Percentiles rank a stretch among this genome's conserved stretches.
phyloP scores from a whole-genome alignment of 2,797 vertebrate genomes.

The Hippoglossus hippoglossus region DNA sequence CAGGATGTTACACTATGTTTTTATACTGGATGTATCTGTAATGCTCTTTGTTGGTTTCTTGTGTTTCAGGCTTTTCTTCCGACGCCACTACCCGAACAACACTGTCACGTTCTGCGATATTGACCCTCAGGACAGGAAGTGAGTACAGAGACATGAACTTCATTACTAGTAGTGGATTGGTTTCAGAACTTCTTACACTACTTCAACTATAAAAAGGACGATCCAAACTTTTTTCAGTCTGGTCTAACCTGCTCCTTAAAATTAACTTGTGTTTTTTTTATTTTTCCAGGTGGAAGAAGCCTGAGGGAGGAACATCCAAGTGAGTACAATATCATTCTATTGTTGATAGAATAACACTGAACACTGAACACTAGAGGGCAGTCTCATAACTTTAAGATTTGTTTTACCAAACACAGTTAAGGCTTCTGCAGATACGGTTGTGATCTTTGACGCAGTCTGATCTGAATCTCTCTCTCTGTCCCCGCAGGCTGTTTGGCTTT shows the following conservation, averaged over 20 bases:
- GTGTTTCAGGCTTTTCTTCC: slow-evolving; percentile 91
- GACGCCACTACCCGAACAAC: slow-evolving; percentile 95
- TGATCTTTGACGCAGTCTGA: neutral
- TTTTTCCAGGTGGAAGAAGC: slow-evolving; percentile 92
- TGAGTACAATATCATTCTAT: slow-evolving; percentile 77
- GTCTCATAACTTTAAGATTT: neutral
- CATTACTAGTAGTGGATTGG: neutral
- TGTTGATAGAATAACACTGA: neutral
- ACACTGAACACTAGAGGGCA: neutral
- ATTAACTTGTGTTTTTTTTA: neutral
- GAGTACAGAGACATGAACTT: slow-evolving; percentile 59
- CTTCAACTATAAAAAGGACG: neutral
- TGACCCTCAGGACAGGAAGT: slow-evolving; percentile 98
- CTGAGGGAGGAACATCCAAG: slow-evolving; percentile 93
- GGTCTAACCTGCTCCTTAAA: neutral
- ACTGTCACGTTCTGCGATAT: slow-evolving; percentile 95
- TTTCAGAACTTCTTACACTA: neutral
- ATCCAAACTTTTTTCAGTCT: no score
- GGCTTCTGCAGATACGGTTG: neutral
- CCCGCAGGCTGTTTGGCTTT: slow-evolving; percentile 93
- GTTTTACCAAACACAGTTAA: no score
- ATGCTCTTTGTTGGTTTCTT: neutral
- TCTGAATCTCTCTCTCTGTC: neutral
- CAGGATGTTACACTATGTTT: neutral
- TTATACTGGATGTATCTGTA: neutral